Evolutionary conservation across 1,140 invertebrate species (phyloP).

Genomic region (Gonatopus flavifemur): DNA sequence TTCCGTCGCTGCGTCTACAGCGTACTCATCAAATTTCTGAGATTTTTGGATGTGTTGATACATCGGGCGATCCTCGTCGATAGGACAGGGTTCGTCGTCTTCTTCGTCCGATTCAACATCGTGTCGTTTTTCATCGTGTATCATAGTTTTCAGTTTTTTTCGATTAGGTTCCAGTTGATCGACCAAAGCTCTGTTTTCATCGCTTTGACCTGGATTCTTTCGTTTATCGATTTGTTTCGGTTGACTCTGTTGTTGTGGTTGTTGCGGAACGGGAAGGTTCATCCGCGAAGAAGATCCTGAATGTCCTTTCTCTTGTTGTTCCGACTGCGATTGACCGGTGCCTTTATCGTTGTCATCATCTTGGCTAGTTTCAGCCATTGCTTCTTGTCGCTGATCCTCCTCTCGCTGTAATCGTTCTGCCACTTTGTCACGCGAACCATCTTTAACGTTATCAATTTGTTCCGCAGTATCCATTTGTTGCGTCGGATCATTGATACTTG

Average conservation of each 20-base stretch:
- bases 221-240: slow-evolving; percentile 45
- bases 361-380: slow-evolving; percentile 46
- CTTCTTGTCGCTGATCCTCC: slow-evolving; percentile 25
- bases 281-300: slow-evolving; percentile 45
- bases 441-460: slow-evolving; percentile 38
- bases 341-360: slow-evolving; percentile 57
- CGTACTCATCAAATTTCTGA: slow-evolving; percentile 65
- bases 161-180: slow-evolving; percentile 49
- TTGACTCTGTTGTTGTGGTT: slow-evolving; percentile 30
- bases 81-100: slow-evolving; percentile 58
- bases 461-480: slow-evolving; percentile 49
- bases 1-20: slow-evolving; percentile 73
- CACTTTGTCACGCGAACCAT: slow-evolving; percentile 48
- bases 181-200: slow-evolving; percentile 54
- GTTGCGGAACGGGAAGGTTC: slow-evolving; percentile 31
- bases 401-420: slow-evolving; percentile 27
- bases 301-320: slow-evolving; percentile 56
- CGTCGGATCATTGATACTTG: slow-evolving; percentile 38
- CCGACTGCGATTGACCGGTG: slow-evolving; percentile 57
- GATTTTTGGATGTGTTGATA: slow-evolving; percentile 87
- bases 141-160: slow-evolving; percentile 62
- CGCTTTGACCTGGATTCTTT: slow-evolving; percentile 55
- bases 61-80: too few species aligned
- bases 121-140: slow-evolving; percentile 56
- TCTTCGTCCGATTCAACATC: slow-evolving; percentile 55